phyloP scores from a whole-genome alignment of 1,140 invertebrate species.

The Psilanteris sp. region DNA sequence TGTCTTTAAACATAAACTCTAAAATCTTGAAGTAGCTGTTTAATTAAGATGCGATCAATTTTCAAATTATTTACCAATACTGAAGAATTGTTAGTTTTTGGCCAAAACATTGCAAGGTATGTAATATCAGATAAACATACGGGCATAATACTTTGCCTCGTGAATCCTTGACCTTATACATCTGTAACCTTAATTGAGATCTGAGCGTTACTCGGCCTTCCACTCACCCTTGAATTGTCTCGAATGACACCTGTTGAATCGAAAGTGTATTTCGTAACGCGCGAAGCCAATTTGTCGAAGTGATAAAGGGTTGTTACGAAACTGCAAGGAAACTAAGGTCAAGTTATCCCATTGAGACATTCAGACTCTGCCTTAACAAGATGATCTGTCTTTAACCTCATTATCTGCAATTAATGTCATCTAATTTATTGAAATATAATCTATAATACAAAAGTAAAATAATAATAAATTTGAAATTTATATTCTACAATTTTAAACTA shows the following conservation, averaged over 20 bases:
- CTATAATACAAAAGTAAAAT: too few relatives aligned
- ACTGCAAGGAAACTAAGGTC: slow-evolving; percentile 22
- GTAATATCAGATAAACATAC: slow-evolving; percentile 12
- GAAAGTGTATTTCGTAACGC: slow-evolving; percentile 71
- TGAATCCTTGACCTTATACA: slow-evolving; percentile 61
- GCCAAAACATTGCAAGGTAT: background rate
- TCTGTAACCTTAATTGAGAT: slow-evolving; percentile 66
- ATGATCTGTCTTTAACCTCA: too few relatives aligned
- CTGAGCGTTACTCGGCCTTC: slow-evolving; percentile 63
- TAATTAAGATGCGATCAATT: too few relatives aligned
- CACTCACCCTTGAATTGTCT: slow-evolving; percentile 67
- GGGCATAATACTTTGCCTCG: slow-evolving; percentile 24
- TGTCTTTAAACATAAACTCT: too few relatives aligned
- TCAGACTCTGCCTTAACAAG: slow-evolving; percentile 25
- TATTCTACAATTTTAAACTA: too few relatives aligned
- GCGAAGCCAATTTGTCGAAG: slow-evolving; percentile 57
- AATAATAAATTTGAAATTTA: too few relatives aligned
- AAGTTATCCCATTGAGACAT: slow-evolving; percentile 12
- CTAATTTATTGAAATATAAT: too few relatives aligned
- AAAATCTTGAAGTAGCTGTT: too few relatives aligned
- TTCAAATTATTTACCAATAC: slow-evolving; percentile 5
- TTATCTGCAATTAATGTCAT: too few relatives aligned
- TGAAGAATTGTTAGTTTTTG: slow-evolving; percentile 7
- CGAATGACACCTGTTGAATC: slow-evolving; percentile 76
- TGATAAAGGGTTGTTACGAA: slow-evolving; percentile 55